These are phyloP conservation scores for Micronisus gabar DNA, from an alignment of 2,113 vertebrate genomes.

Conservation along the genomic window DNA sequence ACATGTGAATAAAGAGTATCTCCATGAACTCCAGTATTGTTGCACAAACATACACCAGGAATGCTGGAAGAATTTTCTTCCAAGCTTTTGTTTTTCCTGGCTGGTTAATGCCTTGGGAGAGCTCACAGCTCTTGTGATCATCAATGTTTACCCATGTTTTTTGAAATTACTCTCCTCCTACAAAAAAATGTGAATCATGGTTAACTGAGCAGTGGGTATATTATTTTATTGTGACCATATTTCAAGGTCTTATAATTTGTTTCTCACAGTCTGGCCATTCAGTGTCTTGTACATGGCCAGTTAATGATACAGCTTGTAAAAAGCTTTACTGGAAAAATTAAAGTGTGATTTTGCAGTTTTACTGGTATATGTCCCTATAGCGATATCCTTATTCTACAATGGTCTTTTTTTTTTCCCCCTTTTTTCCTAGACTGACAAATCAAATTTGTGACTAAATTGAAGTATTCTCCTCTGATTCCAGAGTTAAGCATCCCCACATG, in stretches of 20 bases:
- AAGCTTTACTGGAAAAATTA: neutral
- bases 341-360: constrained; percentile 1
- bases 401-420: neutral
- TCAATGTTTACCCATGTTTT: neutral
- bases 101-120: neutral
- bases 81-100: neutral
- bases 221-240: neutral
- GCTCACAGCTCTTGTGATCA: neutral
- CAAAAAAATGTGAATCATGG: neutral
- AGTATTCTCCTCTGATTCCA: neutral
- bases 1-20: neutral
- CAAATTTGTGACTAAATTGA: neutral
- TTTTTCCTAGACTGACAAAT: neutral
- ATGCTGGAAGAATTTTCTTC: neutral
- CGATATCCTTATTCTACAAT: neutral
- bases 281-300: neutral
- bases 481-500: neutral
- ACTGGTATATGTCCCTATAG: neutral
- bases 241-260: neutral
- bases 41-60: neutral
- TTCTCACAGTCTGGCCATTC: neutral
- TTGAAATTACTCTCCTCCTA: neutral
- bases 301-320: neutral
- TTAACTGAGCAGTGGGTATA: neutral
- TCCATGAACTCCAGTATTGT: neutral